A percentile compares a stretch with the other conserved stretches of the same genome.
Conservation (phyloP, 2,113 vertebrate genomes). For the Clinocottus analis region DNA sequence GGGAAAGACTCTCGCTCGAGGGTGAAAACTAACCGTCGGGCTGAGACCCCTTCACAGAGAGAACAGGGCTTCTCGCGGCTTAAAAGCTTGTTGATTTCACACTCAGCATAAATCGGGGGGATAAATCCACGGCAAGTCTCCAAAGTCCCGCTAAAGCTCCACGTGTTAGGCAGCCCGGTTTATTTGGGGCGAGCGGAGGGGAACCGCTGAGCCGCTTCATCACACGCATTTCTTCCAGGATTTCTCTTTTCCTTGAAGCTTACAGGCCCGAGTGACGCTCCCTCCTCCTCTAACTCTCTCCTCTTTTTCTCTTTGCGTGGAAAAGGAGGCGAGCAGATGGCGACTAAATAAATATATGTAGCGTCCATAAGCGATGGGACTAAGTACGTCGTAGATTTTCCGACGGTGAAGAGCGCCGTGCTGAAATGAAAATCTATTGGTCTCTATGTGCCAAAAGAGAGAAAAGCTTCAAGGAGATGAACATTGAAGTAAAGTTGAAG, state of each 20-base stretch:
- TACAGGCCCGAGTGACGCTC: constrained; percentile 40
- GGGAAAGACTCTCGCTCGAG: constrained; percentile 27
- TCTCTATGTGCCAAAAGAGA: background rate
- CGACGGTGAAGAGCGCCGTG: no score
- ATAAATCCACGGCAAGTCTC: constrained; percentile 57
- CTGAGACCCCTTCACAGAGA: constrained; percentile 33
- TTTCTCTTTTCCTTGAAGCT: constrained; percentile 37
- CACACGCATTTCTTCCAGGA: constrained; percentile 50
- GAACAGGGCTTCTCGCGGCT: constrained; percentile 28
- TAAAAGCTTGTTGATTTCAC: constrained; percentile 69
- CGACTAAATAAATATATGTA: background rate
- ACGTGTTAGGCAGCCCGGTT: constrained; percentile 56
- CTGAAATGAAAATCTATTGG: background rate
- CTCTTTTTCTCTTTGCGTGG: constrained; percentile 10
- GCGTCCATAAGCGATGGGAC: constrained; percentile 3
- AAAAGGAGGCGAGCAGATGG: constrained; percentile 34
- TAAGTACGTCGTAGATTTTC: constrained; percentile 6
- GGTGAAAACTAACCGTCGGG: no score
- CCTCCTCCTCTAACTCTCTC: background rate
- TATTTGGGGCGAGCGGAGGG: constrained; percentile 35
- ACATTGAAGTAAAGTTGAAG: background rate
- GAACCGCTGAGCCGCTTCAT: constrained; percentile 53
- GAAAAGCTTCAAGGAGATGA: background rate
- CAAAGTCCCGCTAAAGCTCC: constrained; percentile 47
- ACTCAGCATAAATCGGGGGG: constrained; percentile 51